Percentiles rank a stretch among this genome's conserved stretches.
These are phyloP conservation scores for Pantelozetes paolii DNA, from an alignment of 2,888 invertebrate genomes.

Conservation along the genomic window DNA sequence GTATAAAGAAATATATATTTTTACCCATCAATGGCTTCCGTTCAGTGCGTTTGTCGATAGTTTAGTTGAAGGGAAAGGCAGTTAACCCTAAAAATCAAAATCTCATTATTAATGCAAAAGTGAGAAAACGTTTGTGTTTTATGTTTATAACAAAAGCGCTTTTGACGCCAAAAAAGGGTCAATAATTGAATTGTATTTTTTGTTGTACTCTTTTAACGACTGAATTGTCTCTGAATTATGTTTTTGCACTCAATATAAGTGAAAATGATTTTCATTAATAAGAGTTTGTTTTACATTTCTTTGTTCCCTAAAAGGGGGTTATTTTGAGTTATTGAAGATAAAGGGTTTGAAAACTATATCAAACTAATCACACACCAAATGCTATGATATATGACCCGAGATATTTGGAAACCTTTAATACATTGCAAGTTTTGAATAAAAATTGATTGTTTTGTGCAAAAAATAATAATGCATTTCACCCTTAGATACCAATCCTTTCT, in stretches of 20 bases:
- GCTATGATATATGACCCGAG: too few relatives aligned
- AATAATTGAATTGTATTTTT: not conserved
- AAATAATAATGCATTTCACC: too few relatives aligned
- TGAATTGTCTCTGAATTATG: not conserved
- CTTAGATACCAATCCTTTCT: too few relatives aligned
- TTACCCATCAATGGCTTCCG: not conserved
- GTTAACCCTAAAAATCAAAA: constrained; percentile 2
- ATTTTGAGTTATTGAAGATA: too few relatives aligned
- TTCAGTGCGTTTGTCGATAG: not conserved
- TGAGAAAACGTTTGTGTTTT: not conserved
- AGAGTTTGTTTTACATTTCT: not conserved
- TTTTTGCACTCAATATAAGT: not conserved
- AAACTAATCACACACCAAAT: too few relatives aligned
- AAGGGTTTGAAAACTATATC: too few relatives aligned
- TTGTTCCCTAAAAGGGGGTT: too few relatives aligned
- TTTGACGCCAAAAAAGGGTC: not conserved
- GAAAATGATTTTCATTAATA: not conserved
- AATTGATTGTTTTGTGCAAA: too few relatives aligned
- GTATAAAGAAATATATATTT: not conserved
- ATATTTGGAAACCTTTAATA: too few relatives aligned
- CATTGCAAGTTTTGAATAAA: too few relatives aligned
- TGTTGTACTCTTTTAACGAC: not conserved
- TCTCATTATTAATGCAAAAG: constrained; percentile 12
- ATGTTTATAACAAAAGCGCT: too few relatives aligned
- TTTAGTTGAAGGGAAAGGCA: not conserved